Conservation (phyloP, 2,888 invertebrate species). For the Catocala fraxini region DNA sequence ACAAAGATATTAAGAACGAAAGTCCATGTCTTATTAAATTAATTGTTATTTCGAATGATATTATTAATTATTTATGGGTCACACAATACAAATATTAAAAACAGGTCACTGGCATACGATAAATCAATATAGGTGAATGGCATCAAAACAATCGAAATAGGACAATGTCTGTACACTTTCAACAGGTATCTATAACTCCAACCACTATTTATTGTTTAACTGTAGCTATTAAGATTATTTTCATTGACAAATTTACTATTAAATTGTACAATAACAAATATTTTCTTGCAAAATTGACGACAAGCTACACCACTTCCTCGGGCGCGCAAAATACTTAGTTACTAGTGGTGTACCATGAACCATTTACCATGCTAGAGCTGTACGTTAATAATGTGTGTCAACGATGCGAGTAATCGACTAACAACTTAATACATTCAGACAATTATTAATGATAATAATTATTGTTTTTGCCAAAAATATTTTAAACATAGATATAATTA, state of each 20-base stretch:
- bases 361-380: no score
- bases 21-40: constrained; percentile 50
- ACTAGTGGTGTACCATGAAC: constrained; percentile 41
- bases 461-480: no score
- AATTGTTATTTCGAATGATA: constrained; percentile 56
- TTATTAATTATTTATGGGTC: constrained; percentile 79
- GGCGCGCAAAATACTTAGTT: constrained; percentile 41
- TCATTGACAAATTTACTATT: constrained; percentile 39
- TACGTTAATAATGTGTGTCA: no score
- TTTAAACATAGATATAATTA: no score
- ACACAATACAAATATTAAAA: constrained; percentile 78
- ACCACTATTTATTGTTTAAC: constrained; percentile 4
- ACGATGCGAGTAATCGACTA: no score
- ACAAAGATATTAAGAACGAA: constrained; percentile 31
- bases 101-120: constrained; percentile 84
- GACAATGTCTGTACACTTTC: constrained; percentile 25
- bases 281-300: constrained; percentile 35
- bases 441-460: no score
- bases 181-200: constrained; percentile 3
- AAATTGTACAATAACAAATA: constrained; percentile 48
- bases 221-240: constrained; percentile 18
- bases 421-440: no score
- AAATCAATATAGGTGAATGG: constrained; percentile 83
- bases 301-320: constrained; percentile 15
- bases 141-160: constrained; percentile 78